phyloP scores from a whole-genome alignment of 2,113 vertebrate species.

The Proteles cristata region DNA sequence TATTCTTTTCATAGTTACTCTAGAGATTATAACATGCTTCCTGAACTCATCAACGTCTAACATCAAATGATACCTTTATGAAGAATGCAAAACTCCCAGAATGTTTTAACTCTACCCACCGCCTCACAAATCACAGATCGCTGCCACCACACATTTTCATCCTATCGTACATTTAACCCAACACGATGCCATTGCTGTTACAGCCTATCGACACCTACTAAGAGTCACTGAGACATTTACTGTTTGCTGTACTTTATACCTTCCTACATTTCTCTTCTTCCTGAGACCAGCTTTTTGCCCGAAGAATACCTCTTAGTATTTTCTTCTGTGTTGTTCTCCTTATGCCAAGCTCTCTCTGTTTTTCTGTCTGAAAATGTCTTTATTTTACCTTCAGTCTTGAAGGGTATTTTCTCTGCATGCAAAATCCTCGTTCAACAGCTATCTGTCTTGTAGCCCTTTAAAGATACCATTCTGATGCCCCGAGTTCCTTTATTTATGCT shows the following conservation, averaged over 20 bases:
- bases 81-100: background rate
- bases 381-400: background rate
- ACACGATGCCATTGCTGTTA: fast-evolving
- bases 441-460: background rate
- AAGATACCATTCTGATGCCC: background rate
- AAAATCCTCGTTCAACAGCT: background rate
- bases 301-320: background rate
- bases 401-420: background rate
- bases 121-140: background rate
- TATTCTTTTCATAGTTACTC: background rate
- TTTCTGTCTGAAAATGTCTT: background rate
- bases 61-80: background rate
- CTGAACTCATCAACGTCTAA: background rate
- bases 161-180: background rate
- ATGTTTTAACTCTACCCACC: background rate
- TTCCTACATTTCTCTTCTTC: background rate
- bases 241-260: background rate
- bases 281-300: background rate
- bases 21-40: background rate
- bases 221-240: fast-evolving
- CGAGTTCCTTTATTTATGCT: background rate
- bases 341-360: background rate
- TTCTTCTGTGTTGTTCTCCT: background rate
- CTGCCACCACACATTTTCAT: fast-evolving
- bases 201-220: fast-evolving